Evolutionary conservation across 2,888 invertebrate species (phyloP).

Genomic region (Dryococelus australis): DNA sequence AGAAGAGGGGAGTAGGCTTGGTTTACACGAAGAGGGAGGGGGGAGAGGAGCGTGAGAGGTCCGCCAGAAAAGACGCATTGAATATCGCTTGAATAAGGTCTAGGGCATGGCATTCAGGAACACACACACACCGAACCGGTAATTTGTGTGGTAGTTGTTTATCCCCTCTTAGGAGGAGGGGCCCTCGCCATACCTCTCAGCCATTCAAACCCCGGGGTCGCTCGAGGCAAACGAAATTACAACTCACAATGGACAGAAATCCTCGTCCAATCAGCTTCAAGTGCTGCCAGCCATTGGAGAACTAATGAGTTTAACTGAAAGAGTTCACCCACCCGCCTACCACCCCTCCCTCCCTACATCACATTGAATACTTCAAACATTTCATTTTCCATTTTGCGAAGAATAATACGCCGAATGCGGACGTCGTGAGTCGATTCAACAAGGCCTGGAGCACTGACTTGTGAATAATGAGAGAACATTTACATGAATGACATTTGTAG

Average conservation of each 20-base stretch:
- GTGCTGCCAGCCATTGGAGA: conserved; percentile 20
- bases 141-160: conserved; percentile 16
- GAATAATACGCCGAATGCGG: neutral
- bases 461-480: neutral
- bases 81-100: conserved; percentile 3
- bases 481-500: too few relatives aligned
- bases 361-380: conserved; percentile 16
- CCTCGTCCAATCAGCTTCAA: conserved; percentile 37
- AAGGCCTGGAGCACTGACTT: neutral
- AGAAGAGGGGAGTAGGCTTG: neutral
- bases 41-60: neutral
- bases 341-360: neutral
- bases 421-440: neutral
- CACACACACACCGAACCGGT: neutral
- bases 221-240: conserved; percentile 8
- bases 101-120: neutral
- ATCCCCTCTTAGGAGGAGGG: neutral
- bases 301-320: conserved; percentile 16
- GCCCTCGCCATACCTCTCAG: neutral
- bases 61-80: neutral
- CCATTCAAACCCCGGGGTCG: neutral
- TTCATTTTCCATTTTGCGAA: neutral
- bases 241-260: conserved; percentile 34
- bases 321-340: neutral
- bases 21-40: neutral